Evolutionary conservation across 2,113 vertebrate species (phyloP).

Genomic region (Numida meleagris): DNA sequence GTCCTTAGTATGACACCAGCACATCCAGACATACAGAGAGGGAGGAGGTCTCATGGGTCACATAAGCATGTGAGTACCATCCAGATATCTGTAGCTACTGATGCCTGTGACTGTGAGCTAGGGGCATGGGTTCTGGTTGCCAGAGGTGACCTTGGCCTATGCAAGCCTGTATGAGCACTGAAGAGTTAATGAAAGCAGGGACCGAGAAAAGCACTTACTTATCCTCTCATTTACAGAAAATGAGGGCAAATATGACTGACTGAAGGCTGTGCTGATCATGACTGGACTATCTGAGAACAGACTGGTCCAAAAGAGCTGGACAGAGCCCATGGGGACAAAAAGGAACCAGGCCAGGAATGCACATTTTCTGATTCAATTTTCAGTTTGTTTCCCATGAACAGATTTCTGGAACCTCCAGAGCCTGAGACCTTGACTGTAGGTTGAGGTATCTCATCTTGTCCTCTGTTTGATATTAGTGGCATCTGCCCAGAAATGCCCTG

Average conservation of each 20-base stretch:
- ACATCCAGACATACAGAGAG: neutral
- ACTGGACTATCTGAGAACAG: neutral
- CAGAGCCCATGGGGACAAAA: neutral
- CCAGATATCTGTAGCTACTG: neutral
- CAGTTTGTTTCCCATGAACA: neutral
- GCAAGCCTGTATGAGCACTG: neutral
- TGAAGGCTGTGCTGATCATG: neutral
- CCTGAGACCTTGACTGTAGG: neutral
- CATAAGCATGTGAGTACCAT: neutral
- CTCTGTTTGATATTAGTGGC: neutral
- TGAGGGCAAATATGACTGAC: neutral
- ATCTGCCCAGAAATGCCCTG: neutral
- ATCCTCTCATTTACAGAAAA: neutral
- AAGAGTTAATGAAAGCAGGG: neutral
- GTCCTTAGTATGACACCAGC: neutral
- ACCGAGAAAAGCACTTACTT: neutral
- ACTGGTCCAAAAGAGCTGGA: neutral
- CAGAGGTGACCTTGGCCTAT: neutral
- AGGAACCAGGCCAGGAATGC: neutral
- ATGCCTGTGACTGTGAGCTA: neutral
- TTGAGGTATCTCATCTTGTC: neutral
- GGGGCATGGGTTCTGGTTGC: fast-evolving
- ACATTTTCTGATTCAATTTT: neutral
- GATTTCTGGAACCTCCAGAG: neutral
- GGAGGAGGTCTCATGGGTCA: neutral